Percentiles rank a stretch among this genome's conserved stretches.
phyloP scores from a whole-genome alignment of 2,888 invertebrate species.

The Agonopterix alstromeriana region DNA sequence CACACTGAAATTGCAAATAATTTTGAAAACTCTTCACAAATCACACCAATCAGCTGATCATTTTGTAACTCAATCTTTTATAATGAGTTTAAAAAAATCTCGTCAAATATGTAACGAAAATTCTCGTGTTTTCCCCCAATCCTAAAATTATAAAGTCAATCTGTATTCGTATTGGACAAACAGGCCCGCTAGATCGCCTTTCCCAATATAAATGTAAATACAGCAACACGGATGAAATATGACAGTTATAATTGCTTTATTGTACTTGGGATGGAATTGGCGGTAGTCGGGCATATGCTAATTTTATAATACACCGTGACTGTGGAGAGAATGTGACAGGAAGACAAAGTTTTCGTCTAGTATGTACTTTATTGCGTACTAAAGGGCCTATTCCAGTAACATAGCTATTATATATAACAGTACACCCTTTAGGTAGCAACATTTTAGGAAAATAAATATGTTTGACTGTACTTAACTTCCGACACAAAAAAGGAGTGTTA shows the following conservation, averaged over 20 bases:
- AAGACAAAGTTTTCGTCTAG: neutral
- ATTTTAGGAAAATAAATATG: no score
- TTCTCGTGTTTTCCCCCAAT: neutral
- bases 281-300: slow-evolving; percentile 43
- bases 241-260: slow-evolving; percentile 75
- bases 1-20: no score
- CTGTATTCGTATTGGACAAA: slow-evolving; percentile 19
- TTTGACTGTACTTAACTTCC: no score
- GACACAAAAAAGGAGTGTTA: no score
- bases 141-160: slow-evolving; percentile 34
- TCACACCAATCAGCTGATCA: no score
- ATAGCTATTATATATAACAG: no score
- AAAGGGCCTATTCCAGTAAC: neutral
- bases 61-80: no score
- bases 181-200: slow-evolving; percentile 3
- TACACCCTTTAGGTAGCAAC: no score
- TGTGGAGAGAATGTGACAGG: neutral
- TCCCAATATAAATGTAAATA: slow-evolving; percentile 76
- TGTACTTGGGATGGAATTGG: slow-evolving; percentile 45
- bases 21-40: no score
- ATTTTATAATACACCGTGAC: slow-evolving; percentile 19
- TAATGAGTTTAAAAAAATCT: no score
- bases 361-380: neutral
- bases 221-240: slow-evolving; percentile 57
- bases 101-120: slow-evolving; percentile 5